Evolutionary conservation across 2,797 vertebrate species (phyloP).

Genomic region (Pipistrellus pygmaeus): DNA sequence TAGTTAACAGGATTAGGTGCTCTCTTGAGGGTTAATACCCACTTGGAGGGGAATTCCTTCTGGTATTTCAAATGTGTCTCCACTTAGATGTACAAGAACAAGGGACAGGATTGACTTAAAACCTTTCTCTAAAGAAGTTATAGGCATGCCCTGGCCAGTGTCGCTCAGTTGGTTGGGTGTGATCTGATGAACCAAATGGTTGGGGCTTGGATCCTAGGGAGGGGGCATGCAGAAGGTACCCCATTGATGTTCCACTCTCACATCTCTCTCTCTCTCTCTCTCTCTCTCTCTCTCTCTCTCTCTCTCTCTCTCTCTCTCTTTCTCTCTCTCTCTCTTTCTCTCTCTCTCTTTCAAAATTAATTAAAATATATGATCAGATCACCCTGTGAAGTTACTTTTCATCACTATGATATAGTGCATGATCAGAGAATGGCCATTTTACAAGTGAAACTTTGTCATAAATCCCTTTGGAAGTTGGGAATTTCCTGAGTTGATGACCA

Average conservation of each 20-base stretch:
- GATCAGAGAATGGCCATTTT: not conserved
- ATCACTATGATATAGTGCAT: not conserved
- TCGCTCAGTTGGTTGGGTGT: too few relatives aligned
- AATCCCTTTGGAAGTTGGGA: not conserved
- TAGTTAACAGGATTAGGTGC: not conserved
- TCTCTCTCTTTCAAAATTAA: too few relatives aligned
- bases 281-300: too few relatives aligned
- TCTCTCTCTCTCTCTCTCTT: too few relatives aligned
- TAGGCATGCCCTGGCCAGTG: not conserved
- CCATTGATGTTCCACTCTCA: too few relatives aligned
- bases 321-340: too few relatives aligned
- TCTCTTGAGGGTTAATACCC: not conserved
- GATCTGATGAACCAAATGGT: too few relatives aligned
- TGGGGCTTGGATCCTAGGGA: too few relatives aligned
- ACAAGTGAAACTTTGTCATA: not conserved
- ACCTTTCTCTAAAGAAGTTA: not conserved
- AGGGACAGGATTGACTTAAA: too few relatives aligned
- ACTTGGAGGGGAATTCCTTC: not conserved
- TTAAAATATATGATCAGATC: not conserved
- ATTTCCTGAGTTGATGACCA: not conserved
- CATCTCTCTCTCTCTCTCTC: too few relatives aligned
- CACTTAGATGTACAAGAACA: not conserved
- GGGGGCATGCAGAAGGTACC: too few relatives aligned
- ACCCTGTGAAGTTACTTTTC: not conserved
- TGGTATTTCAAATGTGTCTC: not conserved